phyloP scores from a whole-genome alignment of 2,113 vertebrate species.

The Bujurquina vittata region DNA sequence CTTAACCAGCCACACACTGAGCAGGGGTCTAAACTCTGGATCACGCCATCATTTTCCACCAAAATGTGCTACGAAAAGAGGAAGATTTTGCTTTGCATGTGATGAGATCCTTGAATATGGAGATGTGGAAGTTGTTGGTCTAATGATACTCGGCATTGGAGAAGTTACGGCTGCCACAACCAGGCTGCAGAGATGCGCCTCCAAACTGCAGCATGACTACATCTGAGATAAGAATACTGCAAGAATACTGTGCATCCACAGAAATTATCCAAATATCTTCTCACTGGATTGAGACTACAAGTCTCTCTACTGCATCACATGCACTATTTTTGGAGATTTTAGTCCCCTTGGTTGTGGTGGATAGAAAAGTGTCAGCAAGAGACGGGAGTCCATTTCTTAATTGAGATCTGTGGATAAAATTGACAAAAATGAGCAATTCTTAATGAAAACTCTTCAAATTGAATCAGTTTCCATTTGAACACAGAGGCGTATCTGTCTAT shows the following conservation, averaged over 20 bases:
- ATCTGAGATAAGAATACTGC: neutral
- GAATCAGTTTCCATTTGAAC: too few relatives aligned
- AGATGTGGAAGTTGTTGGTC: neutral
- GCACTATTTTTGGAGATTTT: conserved; percentile 7
- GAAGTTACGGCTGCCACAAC: neutral
- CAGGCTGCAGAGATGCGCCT: neutral
- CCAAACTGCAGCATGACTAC: conserved; percentile 47
- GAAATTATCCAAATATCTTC: neutral
- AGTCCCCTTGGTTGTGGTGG: conserved; percentile 23
- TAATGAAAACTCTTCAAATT: too few relatives aligned
- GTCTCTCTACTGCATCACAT: conserved; percentile 34
- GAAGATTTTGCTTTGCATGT: neutral
- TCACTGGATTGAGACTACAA: conserved; percentile 18
- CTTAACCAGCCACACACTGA: too few relatives aligned
- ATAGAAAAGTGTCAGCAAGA: conserved; percentile 33
- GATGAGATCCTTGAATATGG: neutral
- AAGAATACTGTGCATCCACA: neutral
- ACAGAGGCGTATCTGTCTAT: neutral
- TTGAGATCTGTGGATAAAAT: neutral
- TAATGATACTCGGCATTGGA: neutral
- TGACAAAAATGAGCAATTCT: neutral
- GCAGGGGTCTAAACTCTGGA: neutral
- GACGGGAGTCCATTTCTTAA: conserved; percentile 40
- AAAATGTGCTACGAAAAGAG: neutral
- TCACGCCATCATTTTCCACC: conserved; percentile 27